phyloP scores from a whole-genome alignment of 2,113 vertebrate species.

The Indri indri region DNA sequence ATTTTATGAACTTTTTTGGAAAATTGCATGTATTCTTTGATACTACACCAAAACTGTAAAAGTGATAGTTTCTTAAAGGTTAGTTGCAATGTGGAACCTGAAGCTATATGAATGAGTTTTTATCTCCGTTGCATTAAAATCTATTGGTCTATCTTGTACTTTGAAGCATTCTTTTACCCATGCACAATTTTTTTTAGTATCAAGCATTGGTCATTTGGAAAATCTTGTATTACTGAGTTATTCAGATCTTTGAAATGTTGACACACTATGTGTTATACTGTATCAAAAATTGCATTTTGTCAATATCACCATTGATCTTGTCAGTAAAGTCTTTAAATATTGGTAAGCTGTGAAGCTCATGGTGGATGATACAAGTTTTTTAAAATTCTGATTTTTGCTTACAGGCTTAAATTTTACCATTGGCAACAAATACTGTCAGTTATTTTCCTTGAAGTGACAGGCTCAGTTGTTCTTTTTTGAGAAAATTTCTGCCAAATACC shows the following conservation, averaged over 20 bases:
- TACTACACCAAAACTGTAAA: background rate
- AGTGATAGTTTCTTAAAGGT: background rate
- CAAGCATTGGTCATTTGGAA: background rate
- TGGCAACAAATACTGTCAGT: background rate
- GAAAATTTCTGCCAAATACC: background rate
- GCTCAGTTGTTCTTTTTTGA: background rate
- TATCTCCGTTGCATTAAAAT: background rate
- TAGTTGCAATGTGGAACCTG: background rate
- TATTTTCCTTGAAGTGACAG: slow-evolving; percentile 8
- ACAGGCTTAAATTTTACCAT: background rate
- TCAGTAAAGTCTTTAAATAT: background rate
- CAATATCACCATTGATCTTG: background rate
- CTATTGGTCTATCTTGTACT: background rate
- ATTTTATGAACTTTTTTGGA: background rate
- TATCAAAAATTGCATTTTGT: background rate
- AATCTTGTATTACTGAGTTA: background rate
- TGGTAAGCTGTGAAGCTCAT: background rate
- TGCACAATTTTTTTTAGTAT: background rate
- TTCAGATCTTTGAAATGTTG: background rate
- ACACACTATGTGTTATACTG: background rate
- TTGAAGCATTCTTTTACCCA: background rate
- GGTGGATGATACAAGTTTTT: background rate
- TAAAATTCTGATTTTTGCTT: background rate
- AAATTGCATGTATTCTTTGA: background rate
- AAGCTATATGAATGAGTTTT: background rate